Base-by-base conservation (phyloP, 2,888 invertebrate genomes). In the Blastobasis lacticolella region DNA sequence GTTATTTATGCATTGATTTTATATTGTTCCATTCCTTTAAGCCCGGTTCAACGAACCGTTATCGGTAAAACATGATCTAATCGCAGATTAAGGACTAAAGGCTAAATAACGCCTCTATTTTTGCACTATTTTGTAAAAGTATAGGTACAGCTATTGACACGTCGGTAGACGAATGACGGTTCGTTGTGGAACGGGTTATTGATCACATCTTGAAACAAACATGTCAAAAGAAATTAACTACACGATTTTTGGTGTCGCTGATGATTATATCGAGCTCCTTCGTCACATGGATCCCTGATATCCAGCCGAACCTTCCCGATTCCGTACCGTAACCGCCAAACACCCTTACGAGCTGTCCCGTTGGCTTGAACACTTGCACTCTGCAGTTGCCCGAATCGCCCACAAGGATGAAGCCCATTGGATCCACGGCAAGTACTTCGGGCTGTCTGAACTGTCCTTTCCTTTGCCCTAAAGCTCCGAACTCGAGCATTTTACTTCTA, bases 381-480 rank as follows among this genome's bases (percentile, higher is more conserved):
- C 95, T 84, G 43, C 92, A 91, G 69, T 95, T 95, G 0, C 94
- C 95, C 0, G 93, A 92, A 70, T 95, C 95, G 0, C 94, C 95
- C 0, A 95, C 94, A 0, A 94, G 78, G 43, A 95, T 92, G 69
- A 93, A 93, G 0, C 94, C 94, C 72, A 92, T 83, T 0, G 90
- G 90, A 69, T 95, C 95, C 0, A 94, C 90, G 0, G 92, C 88
- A 5, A 95, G 81, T 0, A 93, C 93, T 71, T 94, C 93, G 0
- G 94, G 94, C 52, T 92, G 92, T 66, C 93, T 89, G 69, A 94
- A 92, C 67, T 94, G 93, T 0, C 94, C 94, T 54, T 91, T 90
- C 51, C 90, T 82, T 46, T 89, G 89, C 0, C 94, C 94, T 50
- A 91, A 82, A 0, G 91, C 87, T 0, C 94, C 94, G 61, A 94